A percentile compares a stretch with the other conserved stretches of the same genome.
phyloP scores from a whole-genome alignment of 1,140 invertebrate species.

The Centruroides sculpturatus region DNA sequence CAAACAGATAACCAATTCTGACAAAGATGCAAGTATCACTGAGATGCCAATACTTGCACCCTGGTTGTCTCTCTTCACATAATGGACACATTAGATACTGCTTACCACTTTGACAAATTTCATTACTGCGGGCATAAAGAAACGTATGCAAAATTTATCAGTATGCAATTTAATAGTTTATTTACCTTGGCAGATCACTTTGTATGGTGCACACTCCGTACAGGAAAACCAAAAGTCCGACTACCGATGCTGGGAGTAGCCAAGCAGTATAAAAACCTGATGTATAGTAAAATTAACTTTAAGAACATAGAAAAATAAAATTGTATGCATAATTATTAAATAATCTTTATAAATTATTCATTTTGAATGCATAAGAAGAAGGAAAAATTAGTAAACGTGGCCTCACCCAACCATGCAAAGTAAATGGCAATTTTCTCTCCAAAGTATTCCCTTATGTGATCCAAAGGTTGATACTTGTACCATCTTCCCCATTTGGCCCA shows the following conservation, averaged over 20 bases:
- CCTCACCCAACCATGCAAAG: slow-evolving; percentile 76
- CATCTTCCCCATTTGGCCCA: slow-evolving; percentile 47
- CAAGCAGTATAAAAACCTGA: slow-evolving; percentile 78
- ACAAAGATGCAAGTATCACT: slow-evolving; percentile 51
- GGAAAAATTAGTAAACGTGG: no score
- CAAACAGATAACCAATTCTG: slow-evolving; percentile 52
- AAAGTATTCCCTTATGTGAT: slow-evolving; percentile 87
- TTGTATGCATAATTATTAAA: no score
- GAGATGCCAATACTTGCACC: slow-evolving; percentile 53
- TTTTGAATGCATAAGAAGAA: no score
- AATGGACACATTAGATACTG: slow-evolving; percentile 55
- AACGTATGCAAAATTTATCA: no score
- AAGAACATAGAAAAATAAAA: no score
- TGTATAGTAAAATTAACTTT: slow-evolving; percentile 1
- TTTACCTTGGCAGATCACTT: slow-evolving; percentile 36
- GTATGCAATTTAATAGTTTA: background rate
- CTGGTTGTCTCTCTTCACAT: slow-evolving; percentile 46
- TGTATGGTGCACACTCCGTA: slow-evolving; percentile 49
- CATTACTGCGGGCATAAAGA: slow-evolving; percentile 23
- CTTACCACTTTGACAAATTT: slow-evolving; percentile 29
- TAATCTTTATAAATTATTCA: no score
- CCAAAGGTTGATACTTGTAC: slow-evolving; percentile 66
- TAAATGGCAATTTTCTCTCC: slow-evolving; percentile 94
- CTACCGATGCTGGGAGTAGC: slow-evolving; percentile 70
- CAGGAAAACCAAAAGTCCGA: slow-evolving; percentile 62